Base-by-base conservation (phyloP, 2,797 vertebrate genomes). In the Pogoniulus pusillus region DNA sequence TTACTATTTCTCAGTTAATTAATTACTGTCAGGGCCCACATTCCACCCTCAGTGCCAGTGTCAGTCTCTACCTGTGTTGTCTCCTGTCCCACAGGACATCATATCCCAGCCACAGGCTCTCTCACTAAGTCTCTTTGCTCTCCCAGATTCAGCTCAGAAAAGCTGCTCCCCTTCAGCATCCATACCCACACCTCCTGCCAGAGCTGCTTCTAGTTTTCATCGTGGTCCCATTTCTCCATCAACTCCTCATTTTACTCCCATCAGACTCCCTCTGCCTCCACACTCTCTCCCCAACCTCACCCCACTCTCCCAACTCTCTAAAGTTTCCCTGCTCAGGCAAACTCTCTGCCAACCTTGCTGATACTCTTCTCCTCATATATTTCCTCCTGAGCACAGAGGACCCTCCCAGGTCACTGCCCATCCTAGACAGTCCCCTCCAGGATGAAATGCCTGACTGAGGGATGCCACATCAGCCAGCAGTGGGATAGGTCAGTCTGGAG, bases 251-350 rank as follows among this genome's bases (percentile, higher is more conserved):
- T 87, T 69, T 73, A 9, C 34, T 81, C 17, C 24, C 66, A 51
- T 19, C 45, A 81, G 24, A 10, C 4, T 90, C n/a, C 8, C 5
- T 60, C 30, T 54, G n/a, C 10, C 26, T 68, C 32, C 3, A 60
- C 24, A 2, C 23, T 1, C 1, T 65, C 24, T 19, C 26, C 70
- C 4, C 47, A 24, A 0, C 41, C 18, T 75, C 30, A 29, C 6
- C 4, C 55, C 1, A 1, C 9, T 82, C 35, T 81, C 47, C 41
- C 47, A 86, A 0, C 11, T 63, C 47, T 43, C 9, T 58, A 54
- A 63, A 14, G 17, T 47, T 63, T 76, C 47, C 18, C 41, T 54
- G 47, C 10, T 24, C 23, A 43, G 55, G 43, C 7, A 63, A 82
- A 63, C 7, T 4, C 35, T 66, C 6, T 13, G 2, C 27, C 5